phyloP scores from a whole-genome alignment of 2,888 invertebrate species.

The Merodon equestris region DNA sequence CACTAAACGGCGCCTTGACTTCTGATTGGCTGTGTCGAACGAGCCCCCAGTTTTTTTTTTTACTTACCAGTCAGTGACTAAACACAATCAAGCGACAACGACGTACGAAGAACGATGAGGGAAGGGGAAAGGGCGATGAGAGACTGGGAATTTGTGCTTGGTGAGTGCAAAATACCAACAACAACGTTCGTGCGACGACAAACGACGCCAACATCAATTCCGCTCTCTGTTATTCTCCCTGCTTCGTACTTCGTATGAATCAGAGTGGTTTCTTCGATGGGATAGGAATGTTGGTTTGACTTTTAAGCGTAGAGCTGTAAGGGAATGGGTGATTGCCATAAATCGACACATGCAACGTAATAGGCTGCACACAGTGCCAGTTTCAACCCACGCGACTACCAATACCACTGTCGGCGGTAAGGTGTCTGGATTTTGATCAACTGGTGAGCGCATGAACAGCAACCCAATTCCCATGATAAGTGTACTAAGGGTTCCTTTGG shows the following conservation, averaged over 20 bases:
- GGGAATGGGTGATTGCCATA: slow-evolving; percentile 22
- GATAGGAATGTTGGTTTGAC: background rate
- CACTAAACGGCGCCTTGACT: slow-evolving; percentile 74
- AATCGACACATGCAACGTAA: slow-evolving; percentile 51
- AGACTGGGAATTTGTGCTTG: background rate
- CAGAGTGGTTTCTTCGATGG: slow-evolving; percentile 35
- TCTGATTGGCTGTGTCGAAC: slow-evolving; percentile 83
- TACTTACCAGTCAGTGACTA: background rate
- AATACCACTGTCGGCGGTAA: slow-evolving; percentile 12
- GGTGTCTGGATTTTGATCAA: slow-evolving; percentile 64
- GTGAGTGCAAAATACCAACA: slow-evolving; percentile 38
- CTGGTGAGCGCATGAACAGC: slow-evolving; percentile 68
- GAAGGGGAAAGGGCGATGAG: background rate
- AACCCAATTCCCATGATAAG: slow-evolving; percentile 69
- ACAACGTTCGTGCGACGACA: slow-evolving; percentile 3
- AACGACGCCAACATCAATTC: background rate
- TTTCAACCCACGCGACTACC: slow-evolving; percentile 16
- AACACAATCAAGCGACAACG: background rate
- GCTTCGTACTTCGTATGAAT: slow-evolving; percentile 48
- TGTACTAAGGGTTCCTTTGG: slow-evolving; percentile 56
- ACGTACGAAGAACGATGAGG: no score
- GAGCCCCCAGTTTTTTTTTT: slow-evolving; percentile 83
- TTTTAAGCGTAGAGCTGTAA: background rate
- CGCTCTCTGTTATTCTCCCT: background rate
- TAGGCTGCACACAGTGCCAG: slow-evolving; percentile 28